A percentile compares a stretch with the other conserved stretches of the same genome.
Evolutionary conservation across 1,140 invertebrate genomes (phyloP).

Genomic region (Hylaeus volcanicus): DNA sequence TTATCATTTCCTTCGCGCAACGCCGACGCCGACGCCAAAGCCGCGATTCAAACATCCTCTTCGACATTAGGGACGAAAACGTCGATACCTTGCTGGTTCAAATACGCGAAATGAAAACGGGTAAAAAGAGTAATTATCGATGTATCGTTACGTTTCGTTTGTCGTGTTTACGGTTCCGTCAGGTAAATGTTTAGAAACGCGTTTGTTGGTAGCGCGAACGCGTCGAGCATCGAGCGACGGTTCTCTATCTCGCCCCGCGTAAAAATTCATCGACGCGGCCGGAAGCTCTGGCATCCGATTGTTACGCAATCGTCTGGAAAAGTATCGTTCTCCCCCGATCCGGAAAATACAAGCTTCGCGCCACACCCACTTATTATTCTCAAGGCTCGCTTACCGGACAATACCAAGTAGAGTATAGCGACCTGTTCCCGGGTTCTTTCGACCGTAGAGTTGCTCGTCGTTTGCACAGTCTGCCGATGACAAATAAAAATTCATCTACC

Average conservation of each 20-base stretch:
- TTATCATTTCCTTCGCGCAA: constrained; percentile 44
- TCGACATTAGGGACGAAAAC: background rate
- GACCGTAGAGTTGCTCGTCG: too few relatives aligned
- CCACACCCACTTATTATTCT: too few relatives aligned
- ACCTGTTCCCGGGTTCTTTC: too few relatives aligned
- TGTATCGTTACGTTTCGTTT: background rate
- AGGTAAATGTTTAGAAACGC: background rate
- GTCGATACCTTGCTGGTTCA: background rate
- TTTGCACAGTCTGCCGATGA: too few relatives aligned
- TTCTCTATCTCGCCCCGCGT: background rate
- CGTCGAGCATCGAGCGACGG: too few relatives aligned
- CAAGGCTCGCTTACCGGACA: too few relatives aligned
- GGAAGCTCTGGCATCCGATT: background rate
- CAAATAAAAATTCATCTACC: too few relatives aligned
- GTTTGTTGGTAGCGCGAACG: background rate
- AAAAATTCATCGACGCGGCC: background rate
- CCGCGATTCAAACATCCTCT: constrained; percentile 6
- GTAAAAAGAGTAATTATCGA: too few relatives aligned
- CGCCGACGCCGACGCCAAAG: constrained; percentile 6
- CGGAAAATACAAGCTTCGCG: background rate
- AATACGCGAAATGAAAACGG: too few relatives aligned
- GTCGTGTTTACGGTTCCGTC: background rate
- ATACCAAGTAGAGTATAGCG: too few relatives aligned
- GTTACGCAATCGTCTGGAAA: background rate
- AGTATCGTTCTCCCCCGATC: background rate